These are phyloP conservation scores for Eristalis tenax DNA, from an alignment of 2,888 invertebrate species.

Conservation along the genomic window DNA sequence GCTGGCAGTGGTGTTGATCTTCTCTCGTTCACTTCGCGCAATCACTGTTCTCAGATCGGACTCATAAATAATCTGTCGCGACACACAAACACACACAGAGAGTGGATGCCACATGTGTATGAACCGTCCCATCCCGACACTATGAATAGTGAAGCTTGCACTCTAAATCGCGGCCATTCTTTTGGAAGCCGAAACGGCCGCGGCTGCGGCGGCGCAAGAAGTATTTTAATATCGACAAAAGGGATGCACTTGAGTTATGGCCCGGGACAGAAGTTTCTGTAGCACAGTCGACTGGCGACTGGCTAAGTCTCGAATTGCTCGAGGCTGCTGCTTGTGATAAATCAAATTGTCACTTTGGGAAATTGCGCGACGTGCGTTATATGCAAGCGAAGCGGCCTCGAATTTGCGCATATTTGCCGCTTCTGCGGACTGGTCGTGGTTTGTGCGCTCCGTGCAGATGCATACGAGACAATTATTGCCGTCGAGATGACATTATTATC, in stretches of 20 bases:
- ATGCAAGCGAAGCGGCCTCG: conserved; percentile 23
- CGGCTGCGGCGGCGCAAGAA: neutral
- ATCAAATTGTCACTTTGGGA: conserved; percentile 80
- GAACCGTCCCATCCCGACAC: conserved; percentile 5
- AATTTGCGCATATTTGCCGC: neutral
- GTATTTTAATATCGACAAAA: conserved; percentile 59
- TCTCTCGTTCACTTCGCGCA: conserved; percentile 61
- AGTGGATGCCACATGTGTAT: neutral
- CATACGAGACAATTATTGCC: conserved; percentile 47
- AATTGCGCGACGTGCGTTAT: conserved; percentile 38
- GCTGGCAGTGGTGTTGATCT: conserved; percentile 49
- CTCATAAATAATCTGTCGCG: conserved; percentile 72
- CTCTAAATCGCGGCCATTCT: conserved; percentile 20
- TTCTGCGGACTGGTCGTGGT: neutral
- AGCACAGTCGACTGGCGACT: conserved; percentile 20
- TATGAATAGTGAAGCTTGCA: conserved; percentile 62
- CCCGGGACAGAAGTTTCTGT: conserved; percentile 45
- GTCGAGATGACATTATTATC: conserved; percentile 67
- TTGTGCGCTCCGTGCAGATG: neutral
- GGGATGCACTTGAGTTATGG: conserved; percentile 60
- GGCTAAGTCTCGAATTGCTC: conserved; percentile 26
- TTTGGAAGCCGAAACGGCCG: neutral
- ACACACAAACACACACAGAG: conserved; percentile 46
- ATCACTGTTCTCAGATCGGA: conserved; percentile 66
- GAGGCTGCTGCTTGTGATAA: conserved; percentile 75